Base-by-base conservation (phyloP, 2,888 invertebrate species). In the Tetragnatha montana region DNA sequence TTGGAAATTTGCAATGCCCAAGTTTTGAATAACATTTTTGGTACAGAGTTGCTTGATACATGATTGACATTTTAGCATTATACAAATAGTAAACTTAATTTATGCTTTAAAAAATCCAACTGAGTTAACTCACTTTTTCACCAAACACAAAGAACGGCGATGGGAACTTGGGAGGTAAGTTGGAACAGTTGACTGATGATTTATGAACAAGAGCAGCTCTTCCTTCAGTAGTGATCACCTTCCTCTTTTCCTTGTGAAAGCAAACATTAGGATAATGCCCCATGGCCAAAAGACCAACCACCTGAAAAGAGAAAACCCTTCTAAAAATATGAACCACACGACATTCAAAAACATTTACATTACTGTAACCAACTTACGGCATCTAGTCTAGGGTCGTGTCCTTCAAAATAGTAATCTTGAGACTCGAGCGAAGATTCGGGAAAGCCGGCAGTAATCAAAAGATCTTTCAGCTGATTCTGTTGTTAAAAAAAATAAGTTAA, bases 241-340 rank as follows among this genome's bases (percentile, higher is more conserved):
- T 98, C 89, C 99, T 95, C 93, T 99, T 99, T 91, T 98, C 98
- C 93, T 97, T 98, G 93, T 98, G 98, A 93, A 95, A 96, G 93
- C 98, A 98, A 3, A 99, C 98, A 93, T 99, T 99, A 0, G 99
- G 99, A 94, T 99, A 99, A 0, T 98, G 95, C 0, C 99, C 99
- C 95, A 97, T 96, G 91, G 96, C 96, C 93, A 99, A 95, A 85
- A 99, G 94, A 0, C 97, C 97, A 91, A 97, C 96, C 0, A 98
- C 79, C 92, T 92, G 75, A 8, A 89, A 90, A 79, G 19, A 87
- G 19, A 70, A 79, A 83, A 10, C 6, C 1, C 12, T 60, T 60
- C 10, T 17, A 17, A 60, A 60, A 60, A 17, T 60, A 60, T 17
- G 17, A 12, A 17, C 8, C 12, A 10, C 12, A 60, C 10, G 14